phyloP scores from a whole-genome alignment of 64 coral and sea anemone species.

The Cladopsammia gracilis region DNA sequence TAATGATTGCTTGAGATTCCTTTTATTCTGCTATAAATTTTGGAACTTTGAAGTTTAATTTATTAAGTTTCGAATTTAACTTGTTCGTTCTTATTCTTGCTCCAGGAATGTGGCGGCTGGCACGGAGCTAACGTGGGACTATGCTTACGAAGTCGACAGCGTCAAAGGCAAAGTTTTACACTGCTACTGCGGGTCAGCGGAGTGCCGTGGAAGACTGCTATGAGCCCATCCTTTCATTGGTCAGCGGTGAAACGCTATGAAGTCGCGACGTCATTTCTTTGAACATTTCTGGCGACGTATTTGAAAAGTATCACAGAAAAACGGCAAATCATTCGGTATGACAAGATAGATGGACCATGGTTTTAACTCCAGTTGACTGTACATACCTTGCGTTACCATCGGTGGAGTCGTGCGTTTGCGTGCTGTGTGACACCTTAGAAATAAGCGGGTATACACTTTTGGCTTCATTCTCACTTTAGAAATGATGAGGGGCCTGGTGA shows the following conservation, averaged over 20 bases:
- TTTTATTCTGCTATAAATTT: no score
- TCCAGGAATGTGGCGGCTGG: slow-evolving; percentile 86
- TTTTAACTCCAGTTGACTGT: no score
- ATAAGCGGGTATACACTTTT: no score
- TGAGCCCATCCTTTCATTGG: slow-evolving; percentile 4
- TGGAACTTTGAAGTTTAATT: background rate
- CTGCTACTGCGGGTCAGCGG: slow-evolving; percentile 88
- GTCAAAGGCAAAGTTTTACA: slow-evolving; percentile 86
- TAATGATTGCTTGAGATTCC: no score
- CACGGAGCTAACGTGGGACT: slow-evolving; percentile 82
- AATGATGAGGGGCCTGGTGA: no score
- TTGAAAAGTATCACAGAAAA: background rate
- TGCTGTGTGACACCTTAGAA: no score
- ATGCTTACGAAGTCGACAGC: slow-evolving; percentile 96
- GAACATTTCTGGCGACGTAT: background rate
- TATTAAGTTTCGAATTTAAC: background rate
- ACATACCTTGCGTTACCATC: no score
- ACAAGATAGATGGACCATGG: no score
- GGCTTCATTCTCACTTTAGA: no score
- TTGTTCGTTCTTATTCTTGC: background rate
- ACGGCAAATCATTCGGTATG: background rate
- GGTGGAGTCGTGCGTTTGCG: no score
- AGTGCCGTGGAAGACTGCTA: slow-evolving; percentile 87
- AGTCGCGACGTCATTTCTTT: background rate
- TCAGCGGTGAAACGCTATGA: background rate